Base-by-base conservation (phyloP, 1,140 invertebrate genomes). In the Drosophila sp. region DNA sequence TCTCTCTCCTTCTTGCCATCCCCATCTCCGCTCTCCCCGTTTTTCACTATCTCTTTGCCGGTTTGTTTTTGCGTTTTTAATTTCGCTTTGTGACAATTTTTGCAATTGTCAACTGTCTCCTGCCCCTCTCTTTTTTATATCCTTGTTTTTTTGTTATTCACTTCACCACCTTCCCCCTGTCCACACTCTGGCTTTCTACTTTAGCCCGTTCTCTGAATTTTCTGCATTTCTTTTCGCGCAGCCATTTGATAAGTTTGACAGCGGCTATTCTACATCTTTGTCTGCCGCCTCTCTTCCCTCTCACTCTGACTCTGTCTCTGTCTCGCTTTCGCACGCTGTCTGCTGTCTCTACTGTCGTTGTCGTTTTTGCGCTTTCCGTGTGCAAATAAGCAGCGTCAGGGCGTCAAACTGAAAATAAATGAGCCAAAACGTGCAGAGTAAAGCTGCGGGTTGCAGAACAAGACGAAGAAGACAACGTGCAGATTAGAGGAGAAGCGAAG, bases 371-470 rank as follows among this genome's bases (percentile, higher is more conserved):
- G 58, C 72, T 84, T 76, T 80, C 77, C 76, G 63, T 86, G 82
- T 86, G 82, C 82, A 86, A 86, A 86, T 86, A 86, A 87, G 82
- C 78, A 86, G 82, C 82, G 82, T 73, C 77, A 80, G 74, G 82
- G 82, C 83, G 82, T 86, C 82, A 86, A 86, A 86, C 82, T 81
- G 82, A 86, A 86, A 86, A 87, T 87, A 86, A 86, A 86, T 86
- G 82, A 86, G 82, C 82, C 82, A 86, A 86, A 87, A 82, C 65
- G 82, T 86, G 74, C 69, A 53, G 50, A 83, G 62, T 8, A 29
- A 29, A 62, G 36, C 65, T 70, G 72, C 71, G 72, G 65, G 72
- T 51, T 65, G 62, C 14, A 9, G 11, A 32, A 29, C 38, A 9
- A 25, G 41, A 11, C 2, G 13, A 40, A 11, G 5, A 5, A 38